Evolutionary conservation across 2,888 invertebrate genomes (phyloP), one percentile per base, ranked within the genome.

Genomic region (Pandemis heparana): DNA sequence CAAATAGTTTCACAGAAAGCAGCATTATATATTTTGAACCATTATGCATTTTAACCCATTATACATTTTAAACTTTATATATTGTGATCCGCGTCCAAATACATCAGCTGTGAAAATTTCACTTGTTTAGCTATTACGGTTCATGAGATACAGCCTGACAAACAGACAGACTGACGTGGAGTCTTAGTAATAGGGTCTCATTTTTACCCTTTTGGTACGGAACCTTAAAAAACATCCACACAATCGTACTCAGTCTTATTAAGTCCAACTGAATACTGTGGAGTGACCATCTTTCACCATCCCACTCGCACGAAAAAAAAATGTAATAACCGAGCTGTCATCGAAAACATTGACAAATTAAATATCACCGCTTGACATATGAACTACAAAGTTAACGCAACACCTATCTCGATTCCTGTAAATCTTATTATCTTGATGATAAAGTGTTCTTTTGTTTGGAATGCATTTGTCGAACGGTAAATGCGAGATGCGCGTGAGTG

Each of bases 341-440:
- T 84, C 86, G 83, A 83, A 85, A 90, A 92, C 92, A 91, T 91
- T 93, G 92, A 94, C 92, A 92, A 92, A 93, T 93, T 92, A 91
- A 92, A 92, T 89, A 91, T 88, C 88, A 90, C 87, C 87, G 85
- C 78, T 77, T 75, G 68, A 75, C 77, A 71, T 71, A 74, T 68
- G 77, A 70, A 75, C 67, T 67, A 75, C 81, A 77, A 81, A 75
- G 39, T 76, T 78, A 75, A 39, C 39, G 48, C 72, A 78, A 77
- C 79, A 41, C 76, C 43, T 71, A 41, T 8, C 9, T 56, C 74
- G 60, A 23, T 66, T 18, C 71, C 18, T 70, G 65, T 71, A 63
- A 18, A 46, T 62, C 69, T 62, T 62, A 70, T 62, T 65, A 61
- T 32, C 12, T 56, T 39, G 60, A 56, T 14, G 56, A 14, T 74